phyloP scores from a whole-genome alignment of 2,113 vertebrate genomes.

The Polypterus bichir region DNA sequence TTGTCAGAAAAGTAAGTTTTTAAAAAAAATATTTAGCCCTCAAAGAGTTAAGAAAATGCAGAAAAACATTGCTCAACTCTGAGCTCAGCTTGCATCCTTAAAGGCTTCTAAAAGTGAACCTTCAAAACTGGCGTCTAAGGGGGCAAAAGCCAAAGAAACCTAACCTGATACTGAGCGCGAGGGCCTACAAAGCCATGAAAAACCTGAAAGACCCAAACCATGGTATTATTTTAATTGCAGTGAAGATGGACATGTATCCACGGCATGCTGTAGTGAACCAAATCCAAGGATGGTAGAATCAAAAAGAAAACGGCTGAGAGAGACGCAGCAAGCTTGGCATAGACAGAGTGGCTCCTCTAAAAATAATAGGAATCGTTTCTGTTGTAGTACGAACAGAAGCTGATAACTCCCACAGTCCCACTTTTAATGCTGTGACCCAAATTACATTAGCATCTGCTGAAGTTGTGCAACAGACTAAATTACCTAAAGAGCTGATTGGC shows the following conservation, averaged over 20 bases:
- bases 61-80: conserved; percentile 4
- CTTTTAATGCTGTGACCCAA: neutral
- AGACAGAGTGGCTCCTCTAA: neutral
- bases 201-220: neutral
- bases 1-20: no score
- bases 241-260: conserved; percentile 17
- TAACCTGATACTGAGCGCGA: neutral
- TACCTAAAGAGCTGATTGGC: conserved; percentile 11
- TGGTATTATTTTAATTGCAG: conserved; percentile 21
- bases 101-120: neutral
- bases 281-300: conserved; percentile 5
- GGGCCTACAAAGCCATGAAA: neutral
- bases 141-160: neutral
- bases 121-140: neutral
- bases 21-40: no score
- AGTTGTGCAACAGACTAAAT: neutral
- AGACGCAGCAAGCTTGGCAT: neutral
- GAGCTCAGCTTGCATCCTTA: conserved; percentile 6
- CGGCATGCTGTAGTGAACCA: conserved; percentile 1
- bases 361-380: conserved; percentile 10
- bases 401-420: conserved; percentile 6
- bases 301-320: conserved; percentile 12
- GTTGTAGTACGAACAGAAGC: conserved; percentile 13
- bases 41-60: conserved; percentile 8
- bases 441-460: neutral